These are phyloP conservation scores for Philypnodon macrostomus DNA, from an alignment of 2,797 vertebrate species.

Conservation along the genomic window DNA sequence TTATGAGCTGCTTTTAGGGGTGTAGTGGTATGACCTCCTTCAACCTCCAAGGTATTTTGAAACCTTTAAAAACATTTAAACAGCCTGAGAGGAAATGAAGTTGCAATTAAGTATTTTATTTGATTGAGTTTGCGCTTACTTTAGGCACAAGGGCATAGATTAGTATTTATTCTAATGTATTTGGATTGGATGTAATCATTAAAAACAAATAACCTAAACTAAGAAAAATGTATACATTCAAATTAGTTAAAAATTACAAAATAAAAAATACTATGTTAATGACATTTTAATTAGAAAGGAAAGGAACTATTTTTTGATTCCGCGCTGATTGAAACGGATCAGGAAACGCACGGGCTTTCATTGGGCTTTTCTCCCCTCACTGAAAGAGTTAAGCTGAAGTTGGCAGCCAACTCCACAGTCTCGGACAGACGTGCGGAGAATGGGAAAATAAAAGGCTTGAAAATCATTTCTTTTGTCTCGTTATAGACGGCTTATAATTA, in stretches of 20 bases:
- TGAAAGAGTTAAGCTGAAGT: conserved; percentile 75
- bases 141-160: neutral
- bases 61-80: conserved; percentile 1
- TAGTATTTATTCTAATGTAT: too few relatives aligned
- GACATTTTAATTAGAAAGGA: neutral
- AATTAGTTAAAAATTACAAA: too few relatives aligned
- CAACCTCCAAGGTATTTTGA: neutral
- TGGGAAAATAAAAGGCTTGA: conserved; percentile 54
- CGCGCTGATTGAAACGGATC: conserved; percentile 14
- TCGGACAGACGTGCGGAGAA: conserved; percentile 69
- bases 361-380: conserved; percentile 45
- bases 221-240: too few relatives aligned
- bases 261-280: neutral
- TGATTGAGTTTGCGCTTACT: neutral
- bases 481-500: conserved; percentile 25
- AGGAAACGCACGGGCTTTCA: conserved; percentile 14
- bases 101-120: neutral
- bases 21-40: conserved; percentile 6
- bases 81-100: neutral
- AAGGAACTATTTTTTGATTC: neutral
- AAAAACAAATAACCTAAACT: too few relatives aligned
- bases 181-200: too few relatives aligned
- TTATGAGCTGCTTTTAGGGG: conserved; percentile 1
- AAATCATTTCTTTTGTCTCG: conserved; percentile 54
- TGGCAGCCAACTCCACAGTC: conserved; percentile 64